A percentile compares a stretch with the other conserved stretches of the same genome.
These are phyloP conservation scores for Euwallacea fornicatus DNA, from an alignment of 1,140 invertebrate genomes.

Conservation along the genomic window DNA sequence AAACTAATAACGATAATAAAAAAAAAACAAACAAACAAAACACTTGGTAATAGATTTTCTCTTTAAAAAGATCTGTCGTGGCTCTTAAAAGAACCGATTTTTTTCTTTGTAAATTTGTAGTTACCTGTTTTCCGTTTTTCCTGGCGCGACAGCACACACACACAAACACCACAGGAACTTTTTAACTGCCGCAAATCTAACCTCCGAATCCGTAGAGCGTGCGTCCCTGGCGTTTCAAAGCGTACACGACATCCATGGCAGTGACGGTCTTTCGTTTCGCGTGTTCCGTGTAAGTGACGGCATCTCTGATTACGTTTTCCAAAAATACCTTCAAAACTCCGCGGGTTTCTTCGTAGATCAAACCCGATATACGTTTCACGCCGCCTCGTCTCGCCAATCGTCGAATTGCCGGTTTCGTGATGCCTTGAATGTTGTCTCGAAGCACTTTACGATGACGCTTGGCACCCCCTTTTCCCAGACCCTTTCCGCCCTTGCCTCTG, in stretches of 20 bases:
- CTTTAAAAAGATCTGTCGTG: no score
- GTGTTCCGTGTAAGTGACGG: constrained; percentile 82
- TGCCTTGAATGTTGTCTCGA: constrained; percentile 69
- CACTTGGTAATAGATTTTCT: no score
- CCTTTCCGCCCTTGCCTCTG: constrained; percentile 69
- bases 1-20: no score
- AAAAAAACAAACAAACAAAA: no score
- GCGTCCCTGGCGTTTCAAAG: constrained; percentile 79
- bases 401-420: constrained; percentile 57
- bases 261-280: constrained; percentile 82
- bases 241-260: constrained; percentile 87
- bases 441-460: constrained; percentile 70
- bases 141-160: background rate
- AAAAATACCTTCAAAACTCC: constrained; percentile 78
- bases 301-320: constrained; percentile 78
- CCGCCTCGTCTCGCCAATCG: constrained; percentile 69
- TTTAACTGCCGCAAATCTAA: no score
- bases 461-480: constrained; percentile 68
- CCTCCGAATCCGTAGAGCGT: constrained; percentile 68
- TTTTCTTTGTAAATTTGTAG: no score
- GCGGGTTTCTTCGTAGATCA: constrained; percentile 73
- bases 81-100: no score
- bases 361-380: constrained; percentile 72
- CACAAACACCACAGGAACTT: background rate
- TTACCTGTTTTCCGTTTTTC: no score